phyloP scores from a whole-genome alignment of 2,797 vertebrate species.

The Sebastes umbrosus region DNA sequence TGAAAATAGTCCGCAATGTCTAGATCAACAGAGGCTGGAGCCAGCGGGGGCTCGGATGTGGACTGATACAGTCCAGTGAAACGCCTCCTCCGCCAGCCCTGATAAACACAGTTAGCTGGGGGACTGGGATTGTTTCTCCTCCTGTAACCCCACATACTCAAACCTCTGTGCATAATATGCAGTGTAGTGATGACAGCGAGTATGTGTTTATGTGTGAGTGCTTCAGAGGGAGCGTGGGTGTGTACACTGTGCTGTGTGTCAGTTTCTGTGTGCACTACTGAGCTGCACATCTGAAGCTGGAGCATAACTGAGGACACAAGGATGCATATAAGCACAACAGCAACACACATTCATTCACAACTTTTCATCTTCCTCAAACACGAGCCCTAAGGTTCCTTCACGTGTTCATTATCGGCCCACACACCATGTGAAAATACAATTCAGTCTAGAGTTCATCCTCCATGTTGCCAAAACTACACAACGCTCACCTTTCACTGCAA shows the following conservation, averaged over 20 bases:
- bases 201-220: not conserved
- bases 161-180: slow-evolving; percentile 7
- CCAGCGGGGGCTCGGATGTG: slow-evolving; percentile 15
- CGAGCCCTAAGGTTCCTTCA: not conserved
- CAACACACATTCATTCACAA: not conserved
- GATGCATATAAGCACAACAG: not conserved
- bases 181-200: slow-evolving; percentile 4
- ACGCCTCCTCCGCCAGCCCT: slow-evolving; percentile 35
- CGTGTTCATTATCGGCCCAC: not conserved
- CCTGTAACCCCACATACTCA: slow-evolving; percentile 23
- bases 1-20: slow-evolving; percentile 37
- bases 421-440: not conserved
- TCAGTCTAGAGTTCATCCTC: not conserved
- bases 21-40: slow-evolving; percentile 46
- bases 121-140: slow-evolving; percentile 43
- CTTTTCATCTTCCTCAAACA: not conserved
- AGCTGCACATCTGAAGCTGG: not conserved
- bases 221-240: not conserved
- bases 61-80: slow-evolving; percentile 28
- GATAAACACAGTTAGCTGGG: slow-evolving; percentile 34
- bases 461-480: slow-evolving; percentile 11
- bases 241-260: not conserved
- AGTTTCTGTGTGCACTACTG: not conserved
- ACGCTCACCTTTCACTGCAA: slow-evolving; percentile 53
- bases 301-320: not conserved